Percentiles rank a stretch among this genome's conserved stretches.
phyloP scores from a whole-genome alignment of 2,888 invertebrate species.

The Cantharis rustica region DNA sequence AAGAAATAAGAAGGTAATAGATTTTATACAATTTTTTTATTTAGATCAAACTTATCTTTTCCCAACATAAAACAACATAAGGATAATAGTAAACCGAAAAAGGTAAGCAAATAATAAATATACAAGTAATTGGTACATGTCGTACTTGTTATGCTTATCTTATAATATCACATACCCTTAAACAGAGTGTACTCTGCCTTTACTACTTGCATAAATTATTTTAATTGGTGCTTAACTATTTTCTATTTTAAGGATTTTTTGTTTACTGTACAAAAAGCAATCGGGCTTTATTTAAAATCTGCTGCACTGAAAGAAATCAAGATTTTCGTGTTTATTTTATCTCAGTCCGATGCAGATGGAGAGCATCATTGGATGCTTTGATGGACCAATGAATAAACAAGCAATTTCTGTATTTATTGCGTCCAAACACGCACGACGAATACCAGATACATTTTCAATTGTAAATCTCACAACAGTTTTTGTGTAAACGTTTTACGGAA shows the following conservation, averaged over 20 bases:
- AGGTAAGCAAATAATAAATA: not conserved
- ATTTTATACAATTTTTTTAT: not conserved
- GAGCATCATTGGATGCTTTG: not conserved
- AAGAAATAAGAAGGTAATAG: not conserved
- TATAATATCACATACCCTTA: constrained; percentile 42
- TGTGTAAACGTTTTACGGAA: not conserved
- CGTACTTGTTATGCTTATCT: not conserved
- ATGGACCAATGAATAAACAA: not conserved
- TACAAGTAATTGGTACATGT: not conserved
- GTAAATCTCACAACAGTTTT: not conserved
- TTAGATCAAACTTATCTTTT: not conserved
- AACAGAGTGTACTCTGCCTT: constrained; percentile 31
- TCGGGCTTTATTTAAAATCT: not conserved
- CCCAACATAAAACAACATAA: not conserved
- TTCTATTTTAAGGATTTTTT: not conserved
- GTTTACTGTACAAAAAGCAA: not conserved
- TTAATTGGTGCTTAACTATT: constrained; percentile 24
- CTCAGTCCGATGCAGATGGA: not conserved
- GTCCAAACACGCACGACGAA: not conserved
- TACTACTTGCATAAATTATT: constrained; percentile 17
- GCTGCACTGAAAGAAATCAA: not conserved
- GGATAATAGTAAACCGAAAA: not conserved
- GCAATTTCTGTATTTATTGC: not conserved
- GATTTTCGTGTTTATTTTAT: not conserved
- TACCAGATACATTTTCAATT: not conserved